These are phyloP conservation scores for Liposcelis brunnea DNA, from an alignment of 2,888 invertebrate species.

Conservation along the genomic window DNA sequence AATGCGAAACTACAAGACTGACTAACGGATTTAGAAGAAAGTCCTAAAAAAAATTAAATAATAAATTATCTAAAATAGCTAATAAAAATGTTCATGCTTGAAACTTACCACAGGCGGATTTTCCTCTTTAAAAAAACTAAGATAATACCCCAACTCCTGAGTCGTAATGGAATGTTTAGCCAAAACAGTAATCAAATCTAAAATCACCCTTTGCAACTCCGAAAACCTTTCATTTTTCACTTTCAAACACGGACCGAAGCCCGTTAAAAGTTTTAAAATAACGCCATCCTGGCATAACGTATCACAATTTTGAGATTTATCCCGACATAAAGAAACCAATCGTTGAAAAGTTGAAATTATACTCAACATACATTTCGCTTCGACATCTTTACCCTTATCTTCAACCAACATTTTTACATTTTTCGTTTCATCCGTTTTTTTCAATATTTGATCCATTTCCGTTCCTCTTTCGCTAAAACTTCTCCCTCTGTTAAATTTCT, in stretches of 20 bases:
- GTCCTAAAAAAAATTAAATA: conserved; percentile 15
- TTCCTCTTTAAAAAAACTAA: conserved; percentile 38
- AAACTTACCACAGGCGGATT: conserved; percentile 33
- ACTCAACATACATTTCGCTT: conserved; percentile 21
- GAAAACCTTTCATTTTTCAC: conserved; percentile 1
- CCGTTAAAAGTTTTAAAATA: conserved; percentile 25
- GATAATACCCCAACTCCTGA: conserved; percentile 36
- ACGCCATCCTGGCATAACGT: conserved; percentile 26
- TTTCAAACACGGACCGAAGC: conserved; percentile 24
- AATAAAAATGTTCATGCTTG: too few relatives aligned
- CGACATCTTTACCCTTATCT: conserved; percentile 19
- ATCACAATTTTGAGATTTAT: conserved; percentile 27
- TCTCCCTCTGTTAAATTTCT: too few relatives aligned
- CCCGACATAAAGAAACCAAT: conserved; percentile 26
- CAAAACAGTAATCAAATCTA: conserved; percentile 41
- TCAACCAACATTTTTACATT: neutral
- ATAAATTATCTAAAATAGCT: neutral
- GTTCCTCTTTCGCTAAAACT: too few relatives aligned
- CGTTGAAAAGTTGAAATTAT: conserved; percentile 24
- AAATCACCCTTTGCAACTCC: conserved; percentile 38
- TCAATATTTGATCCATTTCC: too few relatives aligned
- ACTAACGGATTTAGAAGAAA: conserved; percentile 35
- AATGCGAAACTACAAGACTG: conserved; percentile 30
- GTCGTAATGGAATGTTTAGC: conserved; percentile 35
- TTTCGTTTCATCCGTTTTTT: neutral